phyloP scores from a whole-genome alignment of 2,113 vertebrate species.

The Aleadryas rufinucha region DNA sequence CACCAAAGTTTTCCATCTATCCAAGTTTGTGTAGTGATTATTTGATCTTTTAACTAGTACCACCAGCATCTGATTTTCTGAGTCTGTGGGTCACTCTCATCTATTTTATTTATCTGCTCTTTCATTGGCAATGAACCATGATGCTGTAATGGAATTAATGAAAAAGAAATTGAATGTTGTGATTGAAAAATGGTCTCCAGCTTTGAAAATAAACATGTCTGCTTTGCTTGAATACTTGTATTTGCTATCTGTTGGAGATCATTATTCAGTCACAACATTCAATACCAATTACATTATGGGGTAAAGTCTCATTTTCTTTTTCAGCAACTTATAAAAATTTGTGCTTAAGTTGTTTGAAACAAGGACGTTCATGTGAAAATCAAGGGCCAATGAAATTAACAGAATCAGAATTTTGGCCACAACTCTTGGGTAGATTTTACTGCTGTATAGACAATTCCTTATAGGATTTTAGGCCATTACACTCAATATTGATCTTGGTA shows the following conservation, averaged over 20 bases:
- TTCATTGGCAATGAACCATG: constrained; percentile 37
- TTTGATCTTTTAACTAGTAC: neutral
- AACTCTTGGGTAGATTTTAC: neutral
- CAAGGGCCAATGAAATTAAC: neutral
- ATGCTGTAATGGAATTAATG: constrained; percentile 62
- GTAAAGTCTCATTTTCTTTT: constrained; percentile 35
- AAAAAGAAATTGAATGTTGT: constrained; percentile 61
- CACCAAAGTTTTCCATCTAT: neutral
- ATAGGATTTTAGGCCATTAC: neutral
- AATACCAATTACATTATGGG: constrained; percentile 12
- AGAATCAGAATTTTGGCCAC: neutral
- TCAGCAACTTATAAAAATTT: neutral
- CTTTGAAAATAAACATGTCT: constrained; percentile 67
- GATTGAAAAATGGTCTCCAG: constrained; percentile 62
- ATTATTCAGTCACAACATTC: constrained; percentile 35
- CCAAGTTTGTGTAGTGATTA: neutral
- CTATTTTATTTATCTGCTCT: constrained; percentile 50
- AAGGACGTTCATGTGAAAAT: neutral
- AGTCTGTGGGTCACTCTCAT: neutral
- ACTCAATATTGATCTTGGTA: neutral
- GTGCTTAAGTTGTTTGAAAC: neutral
- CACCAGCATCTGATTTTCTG: neutral
- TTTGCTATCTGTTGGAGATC: constrained; percentile 43
- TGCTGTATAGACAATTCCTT: neutral
- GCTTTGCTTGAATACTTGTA: constrained; percentile 33